phyloP scores from a whole-genome alignment of 35 echinoderm and acorn worm genomes.

The Antedon bifida region DNA sequence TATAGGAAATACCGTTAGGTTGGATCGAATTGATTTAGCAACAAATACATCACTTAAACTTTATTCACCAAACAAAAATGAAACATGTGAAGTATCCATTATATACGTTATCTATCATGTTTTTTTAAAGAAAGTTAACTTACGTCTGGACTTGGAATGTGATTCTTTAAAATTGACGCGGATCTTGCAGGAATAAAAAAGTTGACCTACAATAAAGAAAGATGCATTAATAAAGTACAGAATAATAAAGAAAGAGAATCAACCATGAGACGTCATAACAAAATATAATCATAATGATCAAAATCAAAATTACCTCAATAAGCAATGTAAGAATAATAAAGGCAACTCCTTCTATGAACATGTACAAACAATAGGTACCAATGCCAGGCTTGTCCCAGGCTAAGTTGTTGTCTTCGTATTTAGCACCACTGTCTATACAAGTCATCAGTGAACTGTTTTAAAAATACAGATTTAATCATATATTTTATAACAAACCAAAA shows the following conservation, averaged over 20 bases:
- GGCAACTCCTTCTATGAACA: constrained; percentile 45
- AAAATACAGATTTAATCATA: too few relatives aligned
- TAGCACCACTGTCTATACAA: constrained; percentile 33
- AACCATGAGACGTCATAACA: too few relatives aligned
- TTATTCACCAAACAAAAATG: too few relatives aligned
- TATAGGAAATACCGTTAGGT: too few relatives aligned
- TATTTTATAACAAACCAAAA: too few relatives aligned
- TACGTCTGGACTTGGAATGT: not conserved
- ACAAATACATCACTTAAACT: too few relatives aligned
- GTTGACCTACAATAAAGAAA: not conserved
- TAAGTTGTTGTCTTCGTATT: constrained; percentile 60
- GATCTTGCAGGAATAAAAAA: not conserved
- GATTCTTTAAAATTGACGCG: not conserved
- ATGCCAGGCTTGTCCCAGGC: constrained; percentile 74
- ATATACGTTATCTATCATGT: too few relatives aligned
- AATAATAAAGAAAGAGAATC: too few relatives aligned
- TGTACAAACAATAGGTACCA: constrained; percentile 41
- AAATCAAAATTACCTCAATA: constrained; percentile 47
- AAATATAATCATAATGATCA: too few relatives aligned
- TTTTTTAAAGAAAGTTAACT: not conserved
- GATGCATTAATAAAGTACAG: not conserved
- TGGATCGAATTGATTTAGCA: too few relatives aligned
- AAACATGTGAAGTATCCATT: too few relatives aligned
- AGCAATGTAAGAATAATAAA: constrained; percentile 51
- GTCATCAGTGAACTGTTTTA: constrained; percentile 19